Conservation (phyloP, 2,113 vertebrate genomes). For the Istiophorus platypterus region DNA sequence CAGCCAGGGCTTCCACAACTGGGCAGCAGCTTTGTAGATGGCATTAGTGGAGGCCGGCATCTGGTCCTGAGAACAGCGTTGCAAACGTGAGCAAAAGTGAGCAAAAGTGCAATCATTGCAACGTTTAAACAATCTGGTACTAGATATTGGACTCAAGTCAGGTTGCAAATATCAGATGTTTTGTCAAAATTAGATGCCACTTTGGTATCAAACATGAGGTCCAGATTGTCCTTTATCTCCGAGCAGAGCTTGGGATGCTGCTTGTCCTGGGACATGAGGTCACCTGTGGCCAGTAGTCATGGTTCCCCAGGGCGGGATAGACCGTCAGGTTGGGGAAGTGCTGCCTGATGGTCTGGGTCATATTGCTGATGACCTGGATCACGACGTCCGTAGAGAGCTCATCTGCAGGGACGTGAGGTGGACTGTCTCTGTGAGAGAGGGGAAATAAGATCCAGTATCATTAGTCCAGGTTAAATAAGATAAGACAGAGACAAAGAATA, state of each 20-base stretch:
- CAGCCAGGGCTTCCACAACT: slow-evolving; percentile 93
- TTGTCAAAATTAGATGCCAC: too few relatives aligned
- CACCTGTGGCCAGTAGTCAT: slow-evolving; percentile 99
- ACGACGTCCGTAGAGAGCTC: slow-evolving; percentile 92
- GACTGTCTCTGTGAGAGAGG: slow-evolving; percentile 89
- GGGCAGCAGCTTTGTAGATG: slow-evolving; percentile 90
- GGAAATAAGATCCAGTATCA: background rate
- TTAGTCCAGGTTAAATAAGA: too few relatives aligned
- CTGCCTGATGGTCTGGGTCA: slow-evolving; percentile 87
- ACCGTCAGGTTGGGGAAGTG: slow-evolving; percentile 91
- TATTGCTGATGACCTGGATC: slow-evolving; percentile 91
- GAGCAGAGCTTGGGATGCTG: too few relatives aligned
- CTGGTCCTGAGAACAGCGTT: slow-evolving; percentile 88
- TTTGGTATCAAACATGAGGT: too few relatives aligned
- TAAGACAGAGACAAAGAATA: too few relatives aligned
- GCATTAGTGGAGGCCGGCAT: slow-evolving; percentile 85
- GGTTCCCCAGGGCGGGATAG: slow-evolving; percentile 95
- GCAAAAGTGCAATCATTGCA: too few relatives aligned
- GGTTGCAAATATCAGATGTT: too few relatives aligned
- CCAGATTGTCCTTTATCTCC: too few relatives aligned
- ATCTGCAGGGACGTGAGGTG: slow-evolving; percentile 90
- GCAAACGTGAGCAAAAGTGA: too few relatives aligned
- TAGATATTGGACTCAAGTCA: too few relatives aligned
- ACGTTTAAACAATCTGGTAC: too few relatives aligned
- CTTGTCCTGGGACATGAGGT: background rate